These are phyloP conservation scores for Phasianus colchicus DNA, from an alignment of 2,113 vertebrate genomes.

Conservation along the genomic window DNA sequence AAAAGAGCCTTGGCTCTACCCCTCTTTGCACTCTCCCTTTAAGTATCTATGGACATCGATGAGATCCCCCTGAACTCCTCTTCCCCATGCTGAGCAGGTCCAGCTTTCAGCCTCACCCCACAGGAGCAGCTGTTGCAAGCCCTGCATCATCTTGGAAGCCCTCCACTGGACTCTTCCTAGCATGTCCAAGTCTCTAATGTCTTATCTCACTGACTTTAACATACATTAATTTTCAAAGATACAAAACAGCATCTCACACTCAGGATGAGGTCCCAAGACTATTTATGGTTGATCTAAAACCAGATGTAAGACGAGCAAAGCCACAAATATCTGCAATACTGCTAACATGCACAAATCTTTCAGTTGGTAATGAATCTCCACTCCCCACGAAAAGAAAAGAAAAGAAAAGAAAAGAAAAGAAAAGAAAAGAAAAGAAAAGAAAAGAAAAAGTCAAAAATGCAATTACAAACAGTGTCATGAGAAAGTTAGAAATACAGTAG, in stretches of 20 bases:
- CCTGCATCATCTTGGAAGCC: background rate
- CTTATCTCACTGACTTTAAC: background rate
- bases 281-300: background rate
- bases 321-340: background rate
- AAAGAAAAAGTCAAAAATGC: background rate
- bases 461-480: background rate
- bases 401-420: accelerated
- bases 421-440: accelerated
- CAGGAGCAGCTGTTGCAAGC: background rate
- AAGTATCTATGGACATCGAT: background rate
- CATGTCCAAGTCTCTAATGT: background rate
- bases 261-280: background rate
- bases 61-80: background rate
- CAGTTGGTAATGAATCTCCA: background rate
- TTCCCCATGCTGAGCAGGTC: background rate
- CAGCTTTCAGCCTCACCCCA: background rate
- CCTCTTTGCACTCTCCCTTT: background rate
- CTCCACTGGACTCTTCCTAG: background rate
- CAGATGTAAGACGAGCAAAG: background rate
- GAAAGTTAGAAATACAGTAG: background rate
- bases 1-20: background rate
- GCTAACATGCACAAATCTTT: background rate
- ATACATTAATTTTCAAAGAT: background rate
- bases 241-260: background rate
- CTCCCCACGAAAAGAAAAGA: background rate